Percentiles rank a stretch among this genome's conserved stretches.
phyloP scores from a whole-genome alignment of 2,797 vertebrate species.

The Sebastes alutus region DNA sequence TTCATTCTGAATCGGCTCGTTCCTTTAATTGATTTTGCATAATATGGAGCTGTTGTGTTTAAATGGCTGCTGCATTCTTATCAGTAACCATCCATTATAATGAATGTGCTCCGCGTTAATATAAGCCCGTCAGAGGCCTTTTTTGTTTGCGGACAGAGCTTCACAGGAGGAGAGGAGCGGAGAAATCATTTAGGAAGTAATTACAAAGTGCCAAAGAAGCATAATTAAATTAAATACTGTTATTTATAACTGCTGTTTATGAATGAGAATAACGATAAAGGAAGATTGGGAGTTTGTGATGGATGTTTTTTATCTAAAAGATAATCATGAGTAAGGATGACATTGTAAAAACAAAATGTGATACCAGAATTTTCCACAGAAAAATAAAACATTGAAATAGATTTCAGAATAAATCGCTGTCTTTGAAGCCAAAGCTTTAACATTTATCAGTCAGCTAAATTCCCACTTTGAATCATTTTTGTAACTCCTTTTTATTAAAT shows the following conservation, averaged over 20 bases:
- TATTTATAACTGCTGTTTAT: neutral
- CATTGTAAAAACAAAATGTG: neutral
- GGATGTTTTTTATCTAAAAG: neutral
- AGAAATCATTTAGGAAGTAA: slow-evolving; percentile 33
- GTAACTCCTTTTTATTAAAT: neutral
- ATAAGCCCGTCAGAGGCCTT: slow-evolving; percentile 1
- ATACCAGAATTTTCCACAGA: neutral
- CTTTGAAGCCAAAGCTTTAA: neutral
- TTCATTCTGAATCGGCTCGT: neutral
- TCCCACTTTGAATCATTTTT: neutral
- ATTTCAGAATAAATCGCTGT: neutral
- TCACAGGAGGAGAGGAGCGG: neutral
- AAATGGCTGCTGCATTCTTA: slow-evolving; percentile 6
- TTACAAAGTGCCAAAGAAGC: slow-evolving; percentile 7
- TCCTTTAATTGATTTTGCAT: slow-evolving; percentile 33
- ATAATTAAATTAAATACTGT: neutral
- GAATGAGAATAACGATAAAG: neutral
- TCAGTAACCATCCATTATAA: slow-evolving; percentile 11
- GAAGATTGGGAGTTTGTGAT: neutral
- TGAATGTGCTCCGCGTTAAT: slow-evolving; percentile 17
- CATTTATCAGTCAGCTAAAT: neutral
- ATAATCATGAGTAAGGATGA: neutral
- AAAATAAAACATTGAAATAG: neutral
- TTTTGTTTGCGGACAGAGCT: slow-evolving; percentile 17
- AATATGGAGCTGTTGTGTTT: slow-evolving; percentile 11